These are phyloP conservation scores for Botia almorhae DNA, from an alignment of 2,797 vertebrate species.

Conservation along the genomic window DNA sequence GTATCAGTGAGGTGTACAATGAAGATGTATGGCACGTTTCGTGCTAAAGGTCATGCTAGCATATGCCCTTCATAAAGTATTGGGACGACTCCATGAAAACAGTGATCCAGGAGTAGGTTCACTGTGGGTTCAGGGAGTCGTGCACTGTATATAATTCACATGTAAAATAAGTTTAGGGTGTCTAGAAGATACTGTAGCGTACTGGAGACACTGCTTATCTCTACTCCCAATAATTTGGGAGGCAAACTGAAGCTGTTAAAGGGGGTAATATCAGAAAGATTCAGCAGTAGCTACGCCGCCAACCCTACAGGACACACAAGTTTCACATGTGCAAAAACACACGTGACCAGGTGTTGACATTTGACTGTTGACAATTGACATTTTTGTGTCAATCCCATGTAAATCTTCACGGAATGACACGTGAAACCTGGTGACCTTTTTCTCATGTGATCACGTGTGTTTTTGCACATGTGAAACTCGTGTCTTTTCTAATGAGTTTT, in stretches of 20 bases:
- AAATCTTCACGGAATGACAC: too few species aligned
- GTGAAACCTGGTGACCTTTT: too few species aligned
- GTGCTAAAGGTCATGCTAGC: slow-evolving; percentile 30
- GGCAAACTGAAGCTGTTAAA: slow-evolving; percentile 27
- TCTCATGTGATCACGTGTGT: too few species aligned
- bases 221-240: slow-evolving; percentile 45
- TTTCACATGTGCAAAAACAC: slow-evolving; percentile 18
- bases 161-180: slow-evolving; percentile 54
- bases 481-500: too few species aligned
- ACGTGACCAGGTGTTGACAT: too few species aligned
- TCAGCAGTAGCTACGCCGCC: not conserved
- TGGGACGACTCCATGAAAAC: slow-evolving; percentile 53
- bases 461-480: too few species aligned
- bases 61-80: slow-evolving; percentile 60
- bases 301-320: not conserved
- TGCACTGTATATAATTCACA: slow-evolving; percentile 53
- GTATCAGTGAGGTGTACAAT: slow-evolving; percentile 50
- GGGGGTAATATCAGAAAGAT: slow-evolving; percentile 45
- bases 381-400: too few species aligned
- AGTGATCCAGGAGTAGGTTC: slow-evolving; percentile 52
- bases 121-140: slow-evolving; percentile 56
- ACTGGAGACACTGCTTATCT: slow-evolving; percentile 44
- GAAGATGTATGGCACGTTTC: slow-evolving; percentile 48
- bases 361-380: too few species aligned
- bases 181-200: slow-evolving; percentile 51